Base-by-base conservation (phyloP, 2,113 vertebrate genomes). In the Corythoichthys intestinalis region DNA sequence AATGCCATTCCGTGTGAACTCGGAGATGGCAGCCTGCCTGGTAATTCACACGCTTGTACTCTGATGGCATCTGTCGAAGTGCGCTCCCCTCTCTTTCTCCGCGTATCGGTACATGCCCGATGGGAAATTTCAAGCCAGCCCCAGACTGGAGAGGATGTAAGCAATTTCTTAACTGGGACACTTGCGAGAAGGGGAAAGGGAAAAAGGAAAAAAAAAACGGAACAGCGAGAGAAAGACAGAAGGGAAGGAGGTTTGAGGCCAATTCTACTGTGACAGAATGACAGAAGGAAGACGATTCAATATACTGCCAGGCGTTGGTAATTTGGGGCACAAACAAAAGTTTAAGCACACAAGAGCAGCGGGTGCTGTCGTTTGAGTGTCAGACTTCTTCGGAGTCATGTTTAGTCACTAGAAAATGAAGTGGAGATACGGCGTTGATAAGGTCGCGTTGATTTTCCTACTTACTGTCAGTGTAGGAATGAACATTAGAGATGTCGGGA, bases 1-100 rank as follows among this genome's bases (percentile, higher is more conserved):
- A 93, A 93, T 93, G 91, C 66, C 90, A 93, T 93, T 93, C 92
- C 87, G 90, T 93, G 83, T 93, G 92, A 93, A 93, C 91, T 93
- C 82, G 76, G 87, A 89, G 90, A 93, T 93, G 92, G 91, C 91
- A 92, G 89, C 72, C 89, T 92, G 91, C 92, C 91, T 93, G 89
- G 87, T 92, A 93, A 93, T 91, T 93, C 92, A 90, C 91, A 90
- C 90, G 91, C 91, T 93, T 91, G 91, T 92, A 92, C 91, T 93
- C 92, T 91, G 91, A 93, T 93, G 92, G 91, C 90, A 92, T 92
- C 92, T 93, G 92, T 93, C 87, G 90, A 92, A 91, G 89, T 88
- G 87, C 88, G 90, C 91, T 93, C 56, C 34, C 56, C 34, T 58
- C 56, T 37, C 56, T 58, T 58, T 58, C 87, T 83, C 87, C 90